Percentiles rank a stretch among this genome's conserved stretches.
These are phyloP conservation scores for Wasmannia auropunctata DNA, from an alignment of 1,140 invertebrate species.

Conservation along the genomic window DNA sequence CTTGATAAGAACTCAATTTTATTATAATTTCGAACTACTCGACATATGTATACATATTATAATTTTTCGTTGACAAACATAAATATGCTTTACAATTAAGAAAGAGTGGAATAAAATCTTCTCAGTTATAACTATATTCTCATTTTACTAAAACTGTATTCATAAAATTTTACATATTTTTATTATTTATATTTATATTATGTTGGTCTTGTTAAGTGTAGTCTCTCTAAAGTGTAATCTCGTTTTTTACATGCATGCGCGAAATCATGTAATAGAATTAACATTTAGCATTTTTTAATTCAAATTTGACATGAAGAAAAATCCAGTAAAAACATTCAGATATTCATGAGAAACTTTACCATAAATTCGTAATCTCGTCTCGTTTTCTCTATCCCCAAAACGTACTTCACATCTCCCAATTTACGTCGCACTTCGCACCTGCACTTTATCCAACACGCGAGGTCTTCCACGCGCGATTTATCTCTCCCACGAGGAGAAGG, in stretches of 20 bases:
- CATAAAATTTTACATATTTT: too few species aligned
- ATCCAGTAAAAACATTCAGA: background rate
- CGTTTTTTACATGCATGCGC: background rate
- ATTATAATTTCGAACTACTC: background rate
- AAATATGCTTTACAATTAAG: background rate
- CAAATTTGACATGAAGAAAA: background rate
- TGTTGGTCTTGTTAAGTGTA: too few species aligned
- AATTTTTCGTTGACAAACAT: background rate
- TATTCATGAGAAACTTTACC: background rate
- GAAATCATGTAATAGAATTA: background rate
- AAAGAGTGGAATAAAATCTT: background rate
- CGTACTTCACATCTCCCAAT: background rate
- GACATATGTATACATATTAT: constrained; percentile 1
- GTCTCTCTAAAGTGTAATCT: background rate
- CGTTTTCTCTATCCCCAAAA: background rate
- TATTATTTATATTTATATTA: too few species aligned
- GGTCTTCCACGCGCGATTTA: constrained; percentile 3
- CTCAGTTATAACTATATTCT: background rate
- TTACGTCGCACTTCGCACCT: background rate
- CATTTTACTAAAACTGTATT: background rate
- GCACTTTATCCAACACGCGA: background rate
- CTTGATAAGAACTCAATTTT: background rate
- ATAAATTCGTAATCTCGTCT: background rate
- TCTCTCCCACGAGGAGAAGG: background rate
- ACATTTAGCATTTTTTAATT: background rate